Evolutionary conservation across 2,888 invertebrate species (phyloP), one percentile per base, ranked within the genome.

Genomic region (Orthosia gothica): DNA sequence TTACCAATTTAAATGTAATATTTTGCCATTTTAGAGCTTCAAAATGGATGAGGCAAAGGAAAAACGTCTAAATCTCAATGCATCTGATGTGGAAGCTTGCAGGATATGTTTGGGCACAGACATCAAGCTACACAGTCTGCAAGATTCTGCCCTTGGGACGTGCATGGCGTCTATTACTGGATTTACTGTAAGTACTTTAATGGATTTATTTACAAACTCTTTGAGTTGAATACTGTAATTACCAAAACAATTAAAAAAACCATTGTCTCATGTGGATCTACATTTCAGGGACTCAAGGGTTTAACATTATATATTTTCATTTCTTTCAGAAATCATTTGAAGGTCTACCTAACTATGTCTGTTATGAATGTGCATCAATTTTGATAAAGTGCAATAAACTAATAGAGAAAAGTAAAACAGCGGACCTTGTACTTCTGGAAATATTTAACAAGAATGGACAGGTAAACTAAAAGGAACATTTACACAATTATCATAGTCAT

Each of bases 331-430:
- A 76, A 57, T 69, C 50, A 15, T 57, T 16, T 16, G 88, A 88
- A 68, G 90, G 90, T 1, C 78, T 92, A 0, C 91, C 92, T 57
- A 85, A 89, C 26, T 91, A 81, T 74, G 79, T 89, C 4, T 92
- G 92, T 74, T 91, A 87, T 59, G 83, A 88, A 70, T 92, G 92
- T 81, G 85, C 86, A 45, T 86, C 87, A 12, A 62, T 65, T n/a
- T 71, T 92, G 0, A 55, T 82, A 3, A 90, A 88, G 73, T 88
- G 86, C 67, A 81, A 89, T 58, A 86, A 82, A 45, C 80, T 92
- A 7, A 68, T 89, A 15, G 86, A 90, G 69, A 91, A 86, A 68
- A 89, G 90, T 74, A 78, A 85, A 73, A 74, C 78, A 13, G 81
- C 90, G 3, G 89, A 90, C 64, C 80, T 88, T 5, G 88, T 86